Evolutionary conservation across 2,797 vertebrate genomes (phyloP), one percentile per base, ranked within the genome.

Genomic region (Melanotaenia nigrans): DNA sequence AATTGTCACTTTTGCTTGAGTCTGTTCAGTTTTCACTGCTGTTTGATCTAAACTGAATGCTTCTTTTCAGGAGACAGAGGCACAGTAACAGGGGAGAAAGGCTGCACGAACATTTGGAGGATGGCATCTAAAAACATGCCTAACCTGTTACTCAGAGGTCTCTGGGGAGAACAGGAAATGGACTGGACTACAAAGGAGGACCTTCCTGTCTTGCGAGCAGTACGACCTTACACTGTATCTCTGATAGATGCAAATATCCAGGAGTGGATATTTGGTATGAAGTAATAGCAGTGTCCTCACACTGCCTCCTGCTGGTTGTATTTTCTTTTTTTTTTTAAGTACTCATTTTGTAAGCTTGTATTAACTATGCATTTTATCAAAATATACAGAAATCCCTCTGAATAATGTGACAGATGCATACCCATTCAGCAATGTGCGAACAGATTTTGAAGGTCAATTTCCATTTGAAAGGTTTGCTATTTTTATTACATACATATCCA

Each of bases 51-150:
- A 81, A 77, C 68, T 61, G 32, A 58, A 61, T 58, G 25, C 57
- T 73, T 84, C 49, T 75, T 68, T 79, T 28, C 87, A 95, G 95
- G 90, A 87, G 88, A 79, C 71, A 16, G 62, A 60, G 66, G 24
- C 40, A 71, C 72, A 74, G 16, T 1, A 72, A 54, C 85, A 71
- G 87, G 72, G 77, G 87, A 24, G 87, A 92, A 61, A 77, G 92
- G 73, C 90, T 94, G 72, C 84, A 62, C 2, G 90, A 94, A 35
- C 60, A 76, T 36, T 63, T 89, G 62, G 90, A 93, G 38, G 90
- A 86, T 57, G 56, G 68, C 47, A 73, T 91, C 67, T 94, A 24
- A 85, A 40, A 69, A 57, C 13, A 12, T 47, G 5, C 59, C 49
- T 2, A 9, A 70, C 18, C 55, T 10, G 74, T 51, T 64, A 24